Percentiles rank a stretch among this genome's conserved stretches.
Conservation (phyloP, 1,140 invertebrate species). For the Galleria mellonella region DNA sequence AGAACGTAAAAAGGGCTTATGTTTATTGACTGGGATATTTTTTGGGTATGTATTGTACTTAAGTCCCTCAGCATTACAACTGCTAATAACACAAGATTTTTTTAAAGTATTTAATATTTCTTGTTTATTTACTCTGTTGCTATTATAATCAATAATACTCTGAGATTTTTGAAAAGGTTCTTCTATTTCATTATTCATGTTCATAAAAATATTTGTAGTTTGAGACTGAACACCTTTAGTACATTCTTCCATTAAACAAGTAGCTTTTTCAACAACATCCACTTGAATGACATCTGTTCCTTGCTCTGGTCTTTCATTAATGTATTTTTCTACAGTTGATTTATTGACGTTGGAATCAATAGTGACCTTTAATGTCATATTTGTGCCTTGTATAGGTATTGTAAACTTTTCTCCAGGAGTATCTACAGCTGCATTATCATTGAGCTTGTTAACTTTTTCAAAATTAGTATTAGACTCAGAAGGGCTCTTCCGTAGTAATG, state of each 20-base stretch:
- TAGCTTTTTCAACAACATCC: constrained; percentile 23
- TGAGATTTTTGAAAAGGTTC: not conserved
- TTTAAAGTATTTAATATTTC: constrained; percentile 1
- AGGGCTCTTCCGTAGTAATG: not conserved
- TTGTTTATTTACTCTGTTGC: not conserved
- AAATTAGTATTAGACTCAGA: not conserved
- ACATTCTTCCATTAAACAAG: constrained; percentile 37
- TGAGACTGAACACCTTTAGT: constrained; percentile 45
- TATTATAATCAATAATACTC: too few relatives aligned
- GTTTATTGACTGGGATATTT: constrained; percentile 15
- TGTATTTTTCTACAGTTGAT: not conserved
- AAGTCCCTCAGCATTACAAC: constrained; percentile 2
- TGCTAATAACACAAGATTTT: constrained; percentile 12
- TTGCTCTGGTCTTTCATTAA: constrained; percentile 1
- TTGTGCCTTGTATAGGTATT: constrained; percentile 56
- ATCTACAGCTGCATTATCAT: not conserved
- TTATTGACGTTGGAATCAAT: constrained; percentile 24
- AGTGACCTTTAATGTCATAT: constrained; percentile 56
- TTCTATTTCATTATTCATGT: not conserved
- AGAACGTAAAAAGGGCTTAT: constrained; percentile 31
- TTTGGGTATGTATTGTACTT: constrained; percentile 48
- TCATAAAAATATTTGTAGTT: constrained; percentile 10
- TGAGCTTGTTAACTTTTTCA: not conserved
- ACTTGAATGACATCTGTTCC: not conserved
- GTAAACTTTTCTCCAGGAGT: constrained; percentile 27